Percentiles rank a stretch among this genome's conserved stretches.
These are phyloP conservation scores for Eospalax fontanierii DNA, from an alignment of 2,797 vertebrate genomes.

Conservation along the genomic window DNA sequence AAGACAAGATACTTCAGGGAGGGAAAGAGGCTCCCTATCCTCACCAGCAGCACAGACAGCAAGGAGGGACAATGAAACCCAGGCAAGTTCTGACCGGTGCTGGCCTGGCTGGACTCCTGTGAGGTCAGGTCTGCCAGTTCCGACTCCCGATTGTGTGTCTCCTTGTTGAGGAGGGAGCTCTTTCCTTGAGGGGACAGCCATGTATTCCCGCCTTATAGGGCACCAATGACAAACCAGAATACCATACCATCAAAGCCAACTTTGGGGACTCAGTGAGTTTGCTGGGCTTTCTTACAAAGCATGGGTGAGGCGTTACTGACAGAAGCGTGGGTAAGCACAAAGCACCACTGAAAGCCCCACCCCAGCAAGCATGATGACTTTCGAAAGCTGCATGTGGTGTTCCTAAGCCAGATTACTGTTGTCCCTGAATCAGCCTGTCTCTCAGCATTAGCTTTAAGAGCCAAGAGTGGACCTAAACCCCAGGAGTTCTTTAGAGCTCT, in stretches of 20 bases:
- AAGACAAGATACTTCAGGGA: neutral
- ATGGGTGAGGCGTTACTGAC: too few relatives aligned
- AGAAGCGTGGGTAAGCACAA: neutral
- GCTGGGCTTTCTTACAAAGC: neutral
- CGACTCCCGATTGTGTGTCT: neutral
- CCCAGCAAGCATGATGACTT: neutral
- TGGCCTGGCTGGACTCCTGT: neutral
- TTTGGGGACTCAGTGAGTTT: neutral
- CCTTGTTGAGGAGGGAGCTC: neutral
- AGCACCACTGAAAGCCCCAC: too few relatives aligned
- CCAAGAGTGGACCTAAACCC: too few relatives aligned
- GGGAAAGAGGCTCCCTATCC: neutral
- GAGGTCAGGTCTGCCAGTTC: neutral
- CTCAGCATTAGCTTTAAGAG: too few relatives aligned
- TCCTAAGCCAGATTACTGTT: too few relatives aligned
- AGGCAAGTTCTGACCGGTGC: neutral
- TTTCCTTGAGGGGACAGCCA: neutral
- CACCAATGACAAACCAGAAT: neutral
- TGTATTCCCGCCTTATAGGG: neutral
- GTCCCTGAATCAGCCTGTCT: too few relatives aligned
- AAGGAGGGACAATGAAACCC: neutral
- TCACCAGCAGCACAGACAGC: neutral
- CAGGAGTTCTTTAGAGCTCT: too few relatives aligned
- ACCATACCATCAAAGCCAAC: neutral
- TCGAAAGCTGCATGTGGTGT: too few relatives aligned